A percentile compares a stretch with the other conserved stretches of the same genome.
Conservation (phyloP, 2,113 vertebrate genomes). For the Ictalurus furcatus region DNA sequence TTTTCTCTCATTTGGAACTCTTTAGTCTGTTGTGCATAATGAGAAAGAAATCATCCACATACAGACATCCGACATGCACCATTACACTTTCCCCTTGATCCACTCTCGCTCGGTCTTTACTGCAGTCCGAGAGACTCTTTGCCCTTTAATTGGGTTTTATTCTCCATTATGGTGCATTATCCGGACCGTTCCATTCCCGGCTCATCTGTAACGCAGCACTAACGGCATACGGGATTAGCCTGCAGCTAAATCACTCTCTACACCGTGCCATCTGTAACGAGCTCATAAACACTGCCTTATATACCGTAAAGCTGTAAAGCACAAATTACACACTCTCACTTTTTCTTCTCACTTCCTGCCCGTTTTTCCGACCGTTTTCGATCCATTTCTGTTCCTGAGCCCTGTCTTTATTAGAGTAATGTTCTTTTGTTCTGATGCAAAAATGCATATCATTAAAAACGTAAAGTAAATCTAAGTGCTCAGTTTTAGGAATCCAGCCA, state of each 20-base stretch:
- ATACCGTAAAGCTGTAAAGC: background rate
- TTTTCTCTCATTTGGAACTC: background rate
- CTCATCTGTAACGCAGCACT: conserved; percentile 2
- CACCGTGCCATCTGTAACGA: background rate
- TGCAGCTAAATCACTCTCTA: conserved; percentile 4
- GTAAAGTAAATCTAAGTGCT: background rate
- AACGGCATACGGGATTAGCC: conserved; percentile 19
- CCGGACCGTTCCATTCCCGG: background rate
- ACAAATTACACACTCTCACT: background rate
- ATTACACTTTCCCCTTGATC: conserved; percentile 3
- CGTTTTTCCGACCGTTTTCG: background rate
- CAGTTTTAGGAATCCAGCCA: background rate
- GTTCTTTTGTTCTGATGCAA: background rate
- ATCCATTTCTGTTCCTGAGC: background rate
- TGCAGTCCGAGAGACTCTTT: conserved; percentile 23
- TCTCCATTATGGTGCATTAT: conserved; percentile 54
- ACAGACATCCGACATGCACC: conserved; percentile 15
- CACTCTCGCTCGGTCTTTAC: conserved; percentile 10
- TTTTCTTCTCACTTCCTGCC: background rate
- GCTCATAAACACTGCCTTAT: background rate
- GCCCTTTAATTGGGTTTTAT: conserved; percentile 41
- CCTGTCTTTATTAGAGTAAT: background rate
- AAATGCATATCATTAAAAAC: no score
- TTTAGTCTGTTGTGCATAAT: background rate
- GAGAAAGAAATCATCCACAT: background rate